Percentiles rank a stretch among this genome's conserved stretches.
Conservation (phyloP, 2,797 vertebrate genomes). For the Paedocypris micromegethes region DNA sequence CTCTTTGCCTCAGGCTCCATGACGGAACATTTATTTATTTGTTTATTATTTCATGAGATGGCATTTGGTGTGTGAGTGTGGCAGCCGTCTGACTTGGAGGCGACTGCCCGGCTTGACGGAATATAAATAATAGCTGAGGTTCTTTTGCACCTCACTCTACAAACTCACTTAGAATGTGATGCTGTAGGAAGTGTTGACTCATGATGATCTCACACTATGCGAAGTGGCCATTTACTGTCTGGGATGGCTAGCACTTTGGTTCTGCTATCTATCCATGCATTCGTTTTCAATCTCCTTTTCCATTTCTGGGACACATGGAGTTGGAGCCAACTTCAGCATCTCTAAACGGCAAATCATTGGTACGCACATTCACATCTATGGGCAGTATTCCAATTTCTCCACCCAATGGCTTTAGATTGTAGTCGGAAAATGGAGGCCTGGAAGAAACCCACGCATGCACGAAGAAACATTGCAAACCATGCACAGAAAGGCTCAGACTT, state of each 20-base stretch:
- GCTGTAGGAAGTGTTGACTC: conserved; percentile 58
- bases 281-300: too few species aligned
- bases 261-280: conserved; percentile 11
- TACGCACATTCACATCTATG: too few species aligned
- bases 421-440: too few species aligned
- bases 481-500: too few species aligned
- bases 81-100: conserved; percentile 62
- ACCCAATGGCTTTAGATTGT: too few species aligned
- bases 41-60: conserved; percentile 54
- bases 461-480: too few species aligned
- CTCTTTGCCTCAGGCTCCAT: conserved; percentile 58
- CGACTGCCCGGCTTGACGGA: conserved; percentile 56
- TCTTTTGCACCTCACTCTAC: conserved; percentile 48
- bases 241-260: not conserved
- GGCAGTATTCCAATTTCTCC: too few species aligned
- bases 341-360: too few species aligned
- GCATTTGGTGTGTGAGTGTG: conserved; percentile 64
- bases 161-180: conserved; percentile 55
- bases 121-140: conserved; percentile 54
- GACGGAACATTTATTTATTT: conserved; percentile 36
- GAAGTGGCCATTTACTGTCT: conserved; percentile 14
- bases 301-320: too few species aligned
- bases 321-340: too few species aligned
- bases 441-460: too few species aligned
- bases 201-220: conserved; percentile 41